Percentiles rank a stretch among this genome's conserved stretches.
These are phyloP conservation scores for Coreius guichenoti DNA, from an alignment of 2,797 vertebrate genomes.

Conservation along the genomic window DNA sequence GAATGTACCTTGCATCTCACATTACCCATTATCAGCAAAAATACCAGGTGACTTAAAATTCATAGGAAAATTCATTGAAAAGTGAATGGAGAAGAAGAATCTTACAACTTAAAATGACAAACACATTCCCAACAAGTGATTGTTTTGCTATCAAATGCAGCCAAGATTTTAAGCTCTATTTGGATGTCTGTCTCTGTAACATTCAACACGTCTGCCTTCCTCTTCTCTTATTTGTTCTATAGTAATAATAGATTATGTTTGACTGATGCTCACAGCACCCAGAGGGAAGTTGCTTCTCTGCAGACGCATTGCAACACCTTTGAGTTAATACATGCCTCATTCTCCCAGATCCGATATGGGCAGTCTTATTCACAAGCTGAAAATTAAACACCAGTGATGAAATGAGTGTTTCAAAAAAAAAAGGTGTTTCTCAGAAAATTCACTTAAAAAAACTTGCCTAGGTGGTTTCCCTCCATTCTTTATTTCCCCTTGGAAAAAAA, in stretches of 20 bases:
- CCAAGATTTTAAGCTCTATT: conserved; percentile 60
- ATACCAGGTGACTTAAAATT: neutral
- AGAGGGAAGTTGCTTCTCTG: conserved; percentile 37
- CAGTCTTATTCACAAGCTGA: conserved; percentile 65
- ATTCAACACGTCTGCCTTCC: conserved; percentile 33
- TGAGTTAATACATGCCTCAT: conserved; percentile 57
- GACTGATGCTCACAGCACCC: conserved; percentile 41
- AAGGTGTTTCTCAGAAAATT: conserved; percentile 61
- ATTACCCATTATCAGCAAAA: neutral
- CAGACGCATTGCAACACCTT: conserved; percentile 52
- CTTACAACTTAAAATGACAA: conserved; percentile 59
- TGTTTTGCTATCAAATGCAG: conserved; percentile 55
- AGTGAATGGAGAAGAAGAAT: conserved; percentile 69
- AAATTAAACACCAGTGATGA: conserved; percentile 76
- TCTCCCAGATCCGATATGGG: conserved; percentile 42
- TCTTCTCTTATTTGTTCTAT: conserved; percentile 38
- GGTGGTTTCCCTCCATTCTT: neutral
- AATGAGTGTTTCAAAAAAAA: conserved; percentile 76
- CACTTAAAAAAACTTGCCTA: conserved; percentile 8
- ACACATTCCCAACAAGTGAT: conserved; percentile 17
- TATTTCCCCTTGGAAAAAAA: neutral
- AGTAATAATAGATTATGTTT: conserved; percentile 37
- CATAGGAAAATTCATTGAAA: conserved; percentile 66
- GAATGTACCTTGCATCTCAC: too few relatives aligned
- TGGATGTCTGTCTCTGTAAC: conserved; percentile 55